These are phyloP conservation scores for Urocynchramus pylzowi DNA, from an alignment of 2,113 vertebrate genomes.

Conservation along the genomic window DNA sequence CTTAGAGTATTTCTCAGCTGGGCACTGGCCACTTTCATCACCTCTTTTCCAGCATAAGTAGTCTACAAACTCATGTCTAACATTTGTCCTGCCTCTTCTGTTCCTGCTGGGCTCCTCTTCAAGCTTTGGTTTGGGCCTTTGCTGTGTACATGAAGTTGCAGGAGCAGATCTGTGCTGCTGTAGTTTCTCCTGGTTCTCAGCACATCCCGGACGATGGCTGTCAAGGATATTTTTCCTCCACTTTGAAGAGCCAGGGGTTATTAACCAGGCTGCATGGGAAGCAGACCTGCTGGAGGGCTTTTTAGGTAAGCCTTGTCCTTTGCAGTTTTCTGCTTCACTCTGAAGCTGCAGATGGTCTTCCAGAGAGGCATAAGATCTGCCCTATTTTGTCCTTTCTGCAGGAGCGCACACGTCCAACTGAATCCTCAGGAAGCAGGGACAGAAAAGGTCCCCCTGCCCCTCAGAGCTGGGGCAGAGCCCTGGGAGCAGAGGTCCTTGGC, in stretches of 20 bases:
- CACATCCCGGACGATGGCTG: fast-evolving
- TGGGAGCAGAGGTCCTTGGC: not conserved
- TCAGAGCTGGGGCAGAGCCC: not conserved
- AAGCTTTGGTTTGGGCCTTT: not conserved
- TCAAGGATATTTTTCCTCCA: not conserved
- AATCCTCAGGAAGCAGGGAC: not conserved
- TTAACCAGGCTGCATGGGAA: not conserved
- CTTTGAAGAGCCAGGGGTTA: not conserved
- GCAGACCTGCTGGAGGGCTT: not conserved
- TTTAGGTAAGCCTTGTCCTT: not conserved
- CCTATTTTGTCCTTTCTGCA: not conserved
- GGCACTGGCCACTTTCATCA: not conserved
- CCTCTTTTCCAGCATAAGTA: not conserved
- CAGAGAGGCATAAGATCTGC: not conserved
- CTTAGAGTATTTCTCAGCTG: not conserved
- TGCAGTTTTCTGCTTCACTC: not conserved
- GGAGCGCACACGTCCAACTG: not conserved
- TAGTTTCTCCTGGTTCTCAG: not conserved
- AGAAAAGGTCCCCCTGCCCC: not conserved
- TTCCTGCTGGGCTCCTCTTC: not conserved
- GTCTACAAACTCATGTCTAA: not conserved
- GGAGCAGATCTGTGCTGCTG: not conserved
- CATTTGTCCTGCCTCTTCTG: not conserved
- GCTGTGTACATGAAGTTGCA: not conserved
- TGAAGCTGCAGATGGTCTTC: not conserved